Percentiles rank a stretch among this genome's conserved stretches.
Evolutionary conservation across 2,888 invertebrate species (phyloP).

Genomic region (Holacanthella duospinosa): DNA sequence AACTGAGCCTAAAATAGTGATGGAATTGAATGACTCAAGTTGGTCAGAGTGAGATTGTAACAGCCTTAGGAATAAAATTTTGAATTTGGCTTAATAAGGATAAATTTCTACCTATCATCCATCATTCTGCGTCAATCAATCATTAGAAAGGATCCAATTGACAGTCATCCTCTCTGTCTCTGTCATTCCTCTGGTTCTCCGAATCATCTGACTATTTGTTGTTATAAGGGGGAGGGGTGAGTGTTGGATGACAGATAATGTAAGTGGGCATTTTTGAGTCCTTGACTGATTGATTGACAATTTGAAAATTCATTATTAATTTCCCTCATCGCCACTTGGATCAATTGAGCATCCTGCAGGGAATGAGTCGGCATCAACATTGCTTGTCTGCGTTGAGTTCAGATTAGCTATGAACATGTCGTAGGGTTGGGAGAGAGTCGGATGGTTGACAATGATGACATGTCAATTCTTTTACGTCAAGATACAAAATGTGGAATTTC

Average conservation of each 20-base stretch:
- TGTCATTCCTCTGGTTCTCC: background rate
- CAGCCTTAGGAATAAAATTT: too few species aligned
- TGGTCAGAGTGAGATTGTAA: too few species aligned
- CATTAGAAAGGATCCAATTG: background rate
- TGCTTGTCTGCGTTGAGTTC: background rate
- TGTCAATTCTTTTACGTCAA: too few species aligned
- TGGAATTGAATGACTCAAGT: too few species aligned
- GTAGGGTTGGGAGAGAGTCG: too few species aligned
- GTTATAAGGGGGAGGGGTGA: background rate
- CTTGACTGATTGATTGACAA: conserved; percentile 4
- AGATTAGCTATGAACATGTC: too few species aligned
- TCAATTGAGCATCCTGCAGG: too few species aligned
- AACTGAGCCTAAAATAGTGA: background rate
- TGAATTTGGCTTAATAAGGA: too few species aligned
- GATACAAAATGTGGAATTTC: too few species aligned
- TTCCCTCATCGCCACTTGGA: background rate
- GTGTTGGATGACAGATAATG: background rate
- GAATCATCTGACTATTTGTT: conserved; percentile 1
- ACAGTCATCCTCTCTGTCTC: background rate
- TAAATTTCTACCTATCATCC: background rate
- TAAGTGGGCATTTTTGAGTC: background rate
- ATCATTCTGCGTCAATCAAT: background rate
- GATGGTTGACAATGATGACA: too few species aligned
- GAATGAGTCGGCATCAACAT: background rate
- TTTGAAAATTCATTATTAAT: background rate